phyloP scores from a whole-genome alignment of 2,113 vertebrate species.

The Spilogale gracilis region DNA sequence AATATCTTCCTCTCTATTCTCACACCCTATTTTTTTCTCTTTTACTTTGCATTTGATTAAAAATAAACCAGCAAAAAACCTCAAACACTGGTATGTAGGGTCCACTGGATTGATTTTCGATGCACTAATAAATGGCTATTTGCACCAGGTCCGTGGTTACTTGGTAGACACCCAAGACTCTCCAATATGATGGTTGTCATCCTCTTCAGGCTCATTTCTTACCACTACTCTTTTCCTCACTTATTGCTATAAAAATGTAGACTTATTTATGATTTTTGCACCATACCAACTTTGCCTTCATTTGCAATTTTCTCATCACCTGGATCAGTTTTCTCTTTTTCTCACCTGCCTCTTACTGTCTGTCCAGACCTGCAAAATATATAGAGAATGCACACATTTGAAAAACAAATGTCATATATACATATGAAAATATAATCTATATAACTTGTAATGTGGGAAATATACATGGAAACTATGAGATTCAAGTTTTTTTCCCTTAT shows the following conservation, averaged over 20 bases:
- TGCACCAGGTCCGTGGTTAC: not conserved
- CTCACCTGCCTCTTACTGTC: not conserved
- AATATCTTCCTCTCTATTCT: not conserved
- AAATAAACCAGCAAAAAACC: not conserved
- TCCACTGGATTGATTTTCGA: not conserved
- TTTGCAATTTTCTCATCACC: not conserved
- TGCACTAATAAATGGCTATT: not conserved
- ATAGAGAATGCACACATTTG: not conserved
- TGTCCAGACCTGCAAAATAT: not conserved
- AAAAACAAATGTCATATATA: not conserved
- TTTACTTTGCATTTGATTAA: not conserved
- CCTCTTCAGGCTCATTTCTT: not conserved
- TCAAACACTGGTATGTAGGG: not conserved
- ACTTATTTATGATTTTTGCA: not conserved
- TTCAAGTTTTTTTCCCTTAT: not conserved
- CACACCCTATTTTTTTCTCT: not conserved
- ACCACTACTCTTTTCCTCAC: not conserved
- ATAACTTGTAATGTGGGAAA: not conserved
- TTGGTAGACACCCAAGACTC: not conserved
- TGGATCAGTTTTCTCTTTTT: not conserved
- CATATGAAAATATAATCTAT: not conserved
- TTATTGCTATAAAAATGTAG: not conserved
- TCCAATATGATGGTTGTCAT: not conserved
- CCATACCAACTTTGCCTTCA: not conserved
- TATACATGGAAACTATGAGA: not conserved